phyloP scores from a whole-genome alignment of 1,140 invertebrate species.

The Wasmannia auropunctata region DNA sequence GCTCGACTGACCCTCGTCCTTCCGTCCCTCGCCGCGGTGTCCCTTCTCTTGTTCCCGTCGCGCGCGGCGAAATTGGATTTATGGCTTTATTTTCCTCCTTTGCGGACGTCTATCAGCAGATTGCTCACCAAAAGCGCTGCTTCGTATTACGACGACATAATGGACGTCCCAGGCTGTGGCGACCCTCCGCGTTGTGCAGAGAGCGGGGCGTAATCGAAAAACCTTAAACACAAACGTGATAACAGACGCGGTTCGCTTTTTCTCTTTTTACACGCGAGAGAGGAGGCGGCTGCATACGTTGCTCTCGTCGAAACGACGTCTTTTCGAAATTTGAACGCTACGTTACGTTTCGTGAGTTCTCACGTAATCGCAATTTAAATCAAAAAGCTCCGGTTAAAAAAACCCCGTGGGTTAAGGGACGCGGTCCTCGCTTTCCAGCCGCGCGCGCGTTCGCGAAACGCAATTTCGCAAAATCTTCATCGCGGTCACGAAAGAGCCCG shows the following conservation, averaged over 20 bases:
- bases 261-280: not conserved
- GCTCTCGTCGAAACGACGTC: not conserved
- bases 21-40: not conserved
- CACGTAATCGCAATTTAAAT: not conserved
- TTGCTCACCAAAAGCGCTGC: slow-evolving; percentile 54
- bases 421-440: too few relatives aligned
- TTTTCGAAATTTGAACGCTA: not conserved
- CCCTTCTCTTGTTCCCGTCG: slow-evolving; percentile 19
- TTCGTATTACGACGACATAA: slow-evolving; percentile 67
- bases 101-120: slow-evolving; percentile 68
- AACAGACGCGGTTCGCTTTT: not conserved
- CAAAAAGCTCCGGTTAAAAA: not conserved
- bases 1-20: not conserved
- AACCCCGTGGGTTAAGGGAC: too few relatives aligned
- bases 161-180: slow-evolving; percentile 56
- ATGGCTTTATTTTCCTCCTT: slow-evolving; percentile 71
- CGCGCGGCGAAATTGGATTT: slow-evolving; percentile 68
- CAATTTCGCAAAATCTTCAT: not conserved
- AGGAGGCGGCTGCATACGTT: too few relatives aligned
- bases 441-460: not conserved
- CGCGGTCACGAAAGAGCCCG: not conserved
- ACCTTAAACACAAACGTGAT: not conserved
- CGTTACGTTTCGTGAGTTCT: not conserved
- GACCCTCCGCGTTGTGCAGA: slow-evolving; percentile 32
- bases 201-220: slow-evolving; percentile 2